phyloP scores from a whole-genome alignment of 1,140 invertebrate species.

The Brachionus rubens region DNA sequence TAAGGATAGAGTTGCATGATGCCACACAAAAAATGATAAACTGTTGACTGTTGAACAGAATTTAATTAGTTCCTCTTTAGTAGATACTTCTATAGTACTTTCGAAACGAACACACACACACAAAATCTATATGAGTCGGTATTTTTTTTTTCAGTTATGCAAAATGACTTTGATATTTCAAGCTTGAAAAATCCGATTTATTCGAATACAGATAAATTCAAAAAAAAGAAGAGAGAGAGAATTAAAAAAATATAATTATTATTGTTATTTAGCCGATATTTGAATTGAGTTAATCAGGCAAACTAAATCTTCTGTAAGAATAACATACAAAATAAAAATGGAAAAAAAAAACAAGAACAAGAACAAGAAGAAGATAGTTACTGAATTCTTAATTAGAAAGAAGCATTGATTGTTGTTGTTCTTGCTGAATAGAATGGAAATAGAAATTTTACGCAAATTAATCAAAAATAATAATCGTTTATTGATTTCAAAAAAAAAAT shows the following conservation, averaged over 20 bases:
- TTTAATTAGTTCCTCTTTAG: constrained; percentile 43
- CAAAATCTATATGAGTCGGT: not conserved
- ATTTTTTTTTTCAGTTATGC: constrained; percentile 29
- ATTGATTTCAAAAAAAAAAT: not conserved
- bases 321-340: not conserved
- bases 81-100: not conserved
- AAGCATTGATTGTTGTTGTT: too few species aligned
- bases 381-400: not conserved
- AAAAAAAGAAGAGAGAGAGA: too few species aligned
- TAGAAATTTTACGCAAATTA: constrained; percentile 33
- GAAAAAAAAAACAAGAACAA: not conserved
- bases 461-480: constrained; percentile 37
- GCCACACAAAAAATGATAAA: not conserved
- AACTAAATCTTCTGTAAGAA: constrained; percentile 42
- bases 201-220: constrained; percentile 35
- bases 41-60: constrained; percentile 1
- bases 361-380: not conserved
- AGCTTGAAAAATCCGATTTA: constrained; percentile 33
- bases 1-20: constrained; percentile 40
- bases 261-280: constrained; percentile 34
- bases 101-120: not conserved
- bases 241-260: constrained; percentile 8
- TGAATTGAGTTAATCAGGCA: constrained; percentile 45
- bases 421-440: too few species aligned
- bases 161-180: constrained; percentile 42